Base-by-base conservation (phyloP, 2,113 vertebrate genomes). In the Charadrius vociferus region DNA sequence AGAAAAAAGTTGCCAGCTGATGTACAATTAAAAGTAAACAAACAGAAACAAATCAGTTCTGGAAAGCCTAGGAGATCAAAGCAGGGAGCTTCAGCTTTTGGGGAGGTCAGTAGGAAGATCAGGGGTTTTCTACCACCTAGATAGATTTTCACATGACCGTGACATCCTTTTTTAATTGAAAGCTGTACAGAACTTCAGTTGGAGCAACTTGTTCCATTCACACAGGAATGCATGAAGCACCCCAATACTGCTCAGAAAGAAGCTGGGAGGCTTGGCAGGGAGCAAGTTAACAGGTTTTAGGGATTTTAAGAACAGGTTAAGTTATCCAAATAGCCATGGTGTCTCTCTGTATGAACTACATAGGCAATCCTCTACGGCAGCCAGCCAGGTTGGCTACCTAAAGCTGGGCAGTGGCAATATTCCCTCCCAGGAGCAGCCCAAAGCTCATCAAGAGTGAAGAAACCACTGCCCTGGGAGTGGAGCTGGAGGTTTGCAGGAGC, bases 281-380 rank as follows among this genome's bases (percentile, higher is more conserved):
- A 74, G 23, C 4, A 85, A 59, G 6, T 14, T 22, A 61, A 52
- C 3, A 39, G 17, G 19, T 29, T 87, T 74, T 21, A 45, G 19
- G 11, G 30, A 73, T 19, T 65, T 92, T 75, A 74, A 58, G 50
- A 55, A 15, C 27, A 61, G 23, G 52, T 58, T 27, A 50, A 79
- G 49, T 13, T 23, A 62, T n/a, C 11, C 36, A 59, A 80, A 66
- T 6, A 53, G 27, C 10, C 22, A 9, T 0, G 58, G 12, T 7
- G 7, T 23, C 39, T 81, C 39, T 81, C 63, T 86, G 41, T 43
- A 11, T 10, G 16, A 16, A 4, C 3, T 16, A 8, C 0, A 1
- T 1, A 68, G 20, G 43, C 66, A 65, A 12, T 1, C 9, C 29
- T 9, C 23, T 16, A 2, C 0, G 0, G 56, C 81, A 90, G 62